Conservation (phyloP, 2,888 invertebrate genomes). For the Agriopis leucophaearia region DNA sequence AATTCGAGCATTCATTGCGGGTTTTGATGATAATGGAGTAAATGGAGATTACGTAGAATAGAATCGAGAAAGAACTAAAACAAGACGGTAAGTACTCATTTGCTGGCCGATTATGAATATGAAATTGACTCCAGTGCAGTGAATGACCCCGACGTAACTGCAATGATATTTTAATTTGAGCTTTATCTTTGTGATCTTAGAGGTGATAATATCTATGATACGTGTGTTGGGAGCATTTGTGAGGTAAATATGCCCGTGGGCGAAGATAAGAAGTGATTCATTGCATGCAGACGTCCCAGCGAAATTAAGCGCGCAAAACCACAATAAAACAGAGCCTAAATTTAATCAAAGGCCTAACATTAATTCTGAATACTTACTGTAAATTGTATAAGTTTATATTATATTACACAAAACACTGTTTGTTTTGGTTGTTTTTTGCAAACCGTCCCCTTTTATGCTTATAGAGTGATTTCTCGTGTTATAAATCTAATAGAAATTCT, state of each 20-base stretch:
- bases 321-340: conserved; percentile 8
- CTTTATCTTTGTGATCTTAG: conserved; percentile 56
- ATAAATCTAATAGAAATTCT: conserved; percentile 7
- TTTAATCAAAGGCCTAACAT: conserved; percentile 22
- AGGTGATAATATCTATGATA: conserved; percentile 52
- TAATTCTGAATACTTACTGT: conserved; percentile 3
- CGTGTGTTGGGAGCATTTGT: conserved; percentile 58
- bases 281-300: conserved; percentile 68
- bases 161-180: conserved; percentile 44
- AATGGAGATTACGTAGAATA: conserved; percentile 32
- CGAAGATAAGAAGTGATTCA: conserved; percentile 74
- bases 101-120: conserved; percentile 50
- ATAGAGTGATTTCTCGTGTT: neutral
- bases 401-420: conserved; percentile 9
- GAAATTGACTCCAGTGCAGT: conserved; percentile 59
- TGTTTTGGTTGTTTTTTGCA: conserved; percentile 15
- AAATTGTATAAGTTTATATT: conserved; percentile 8
- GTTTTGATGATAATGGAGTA: conserved; percentile 26
- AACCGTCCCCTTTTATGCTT: conserved; percentile 4
- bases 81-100: conserved; percentile 44
- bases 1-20: conserved; percentile 26
- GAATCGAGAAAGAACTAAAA: conserved; percentile 29
- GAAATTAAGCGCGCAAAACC: conserved; percentile 28
- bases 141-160: conserved; percentile 65
- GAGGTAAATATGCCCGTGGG: conserved; percentile 76